Percentiles rank a stretch among this genome's conserved stretches.
Conservation (phyloP, 2,888 invertebrate genomes). For the Xanthorhoe designata region DNA sequence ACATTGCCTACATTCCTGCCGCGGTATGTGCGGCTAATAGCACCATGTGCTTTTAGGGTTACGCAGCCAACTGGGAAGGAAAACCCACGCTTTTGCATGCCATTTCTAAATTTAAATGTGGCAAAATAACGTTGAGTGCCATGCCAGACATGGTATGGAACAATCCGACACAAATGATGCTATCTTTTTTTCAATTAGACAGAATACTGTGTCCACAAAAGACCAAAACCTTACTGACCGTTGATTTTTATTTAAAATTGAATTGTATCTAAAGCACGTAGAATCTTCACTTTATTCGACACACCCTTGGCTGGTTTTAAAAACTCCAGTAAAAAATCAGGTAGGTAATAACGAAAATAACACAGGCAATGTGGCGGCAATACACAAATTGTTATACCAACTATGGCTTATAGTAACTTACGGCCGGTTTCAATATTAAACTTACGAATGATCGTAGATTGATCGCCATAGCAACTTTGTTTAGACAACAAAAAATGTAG, state of each 20-base stretch:
- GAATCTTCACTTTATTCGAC: background rate
- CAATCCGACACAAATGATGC: background rate
- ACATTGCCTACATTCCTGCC: conserved; percentile 70
- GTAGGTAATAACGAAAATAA: conserved; percentile 67
- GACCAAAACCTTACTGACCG: background rate
- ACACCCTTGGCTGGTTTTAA: conserved; percentile 34
- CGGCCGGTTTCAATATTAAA: no score
- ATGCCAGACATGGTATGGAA: background rate
- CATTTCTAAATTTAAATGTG: conserved; percentile 24
- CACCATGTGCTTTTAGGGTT: conserved; percentile 59
- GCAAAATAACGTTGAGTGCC: background rate
- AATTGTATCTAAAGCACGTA: no score
- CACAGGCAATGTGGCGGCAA: conserved; percentile 45
- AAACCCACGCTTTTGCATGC: conserved; percentile 27
- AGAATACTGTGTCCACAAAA: background rate
- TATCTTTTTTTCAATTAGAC: background rate
- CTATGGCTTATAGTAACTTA: conserved; percentile 3
- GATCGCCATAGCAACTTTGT: no score
- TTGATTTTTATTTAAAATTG: no score
- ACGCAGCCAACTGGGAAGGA: conserved; percentile 24
- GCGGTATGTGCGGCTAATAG: conserved; percentile 64
- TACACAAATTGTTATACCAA: conserved; percentile 27
- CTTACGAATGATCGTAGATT: no score
- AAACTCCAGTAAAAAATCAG: conserved; percentile 61
- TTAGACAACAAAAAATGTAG: no score